These are phyloP conservation scores for Eurystomus gularis DNA, from an alignment of 2,113 vertebrate genomes.

Conservation along the genomic window DNA sequence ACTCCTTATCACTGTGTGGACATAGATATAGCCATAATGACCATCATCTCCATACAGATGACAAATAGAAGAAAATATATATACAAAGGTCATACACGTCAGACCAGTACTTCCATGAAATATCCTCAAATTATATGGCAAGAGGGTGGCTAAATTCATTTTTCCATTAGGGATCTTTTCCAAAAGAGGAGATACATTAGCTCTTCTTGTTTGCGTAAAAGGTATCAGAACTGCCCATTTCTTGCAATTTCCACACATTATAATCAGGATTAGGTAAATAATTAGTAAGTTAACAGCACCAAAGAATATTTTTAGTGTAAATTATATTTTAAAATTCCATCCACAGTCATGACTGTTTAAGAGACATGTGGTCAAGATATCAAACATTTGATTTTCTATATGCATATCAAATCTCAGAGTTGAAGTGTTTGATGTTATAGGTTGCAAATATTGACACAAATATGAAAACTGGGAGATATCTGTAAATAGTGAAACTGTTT, in stretches of 20 bases:
- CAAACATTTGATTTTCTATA: not conserved
- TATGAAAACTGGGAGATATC: not conserved
- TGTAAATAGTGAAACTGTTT: not conserved
- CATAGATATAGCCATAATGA: not conserved
- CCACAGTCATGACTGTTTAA: not conserved
- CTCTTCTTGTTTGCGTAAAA: not conserved
- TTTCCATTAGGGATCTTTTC: not conserved
- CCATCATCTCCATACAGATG: not conserved
- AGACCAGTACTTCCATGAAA: not conserved
- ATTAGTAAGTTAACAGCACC: not conserved
- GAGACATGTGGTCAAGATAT: not conserved
- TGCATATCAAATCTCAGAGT: not conserved
- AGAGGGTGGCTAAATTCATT: not conserved
- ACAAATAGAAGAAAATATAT: not conserved
- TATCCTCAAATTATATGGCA: not conserved
- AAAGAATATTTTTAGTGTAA: not conserved
- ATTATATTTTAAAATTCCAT: not conserved
- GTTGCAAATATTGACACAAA: not conserved
- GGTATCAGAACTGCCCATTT: not conserved
- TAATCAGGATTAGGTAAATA: not conserved
- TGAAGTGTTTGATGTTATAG: not conserved
- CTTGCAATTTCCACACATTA: not conserved
- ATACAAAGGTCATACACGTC: not conserved
- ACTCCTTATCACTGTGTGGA: not conserved
- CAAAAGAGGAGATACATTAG: not conserved